Conservation (phyloP, 2,888 invertebrate genomes). For the Gastrophysa polygoni region DNA sequence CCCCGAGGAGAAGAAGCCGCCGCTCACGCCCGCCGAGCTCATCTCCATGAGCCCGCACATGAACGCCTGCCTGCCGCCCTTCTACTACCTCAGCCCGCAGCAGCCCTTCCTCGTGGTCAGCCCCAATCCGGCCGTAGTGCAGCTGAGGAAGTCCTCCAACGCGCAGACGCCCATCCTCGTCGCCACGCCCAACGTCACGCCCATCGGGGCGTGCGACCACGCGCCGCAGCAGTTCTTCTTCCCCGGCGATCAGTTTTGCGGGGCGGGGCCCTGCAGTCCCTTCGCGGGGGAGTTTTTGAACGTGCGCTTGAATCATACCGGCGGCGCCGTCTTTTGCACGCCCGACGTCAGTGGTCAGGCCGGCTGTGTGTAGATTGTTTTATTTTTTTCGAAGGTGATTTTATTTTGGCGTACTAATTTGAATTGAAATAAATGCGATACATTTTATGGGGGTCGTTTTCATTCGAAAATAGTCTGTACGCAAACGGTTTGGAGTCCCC, state of each 20-base stretch:
- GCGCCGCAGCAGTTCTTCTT: constrained; percentile 39
- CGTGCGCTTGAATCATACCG: constrained; percentile 20
- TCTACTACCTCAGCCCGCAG: constrained; percentile 27
- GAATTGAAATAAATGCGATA: neutral
- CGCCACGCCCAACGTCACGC: constrained; percentile 32
- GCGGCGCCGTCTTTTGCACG: neutral
- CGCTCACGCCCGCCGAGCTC: constrained; percentile 22
- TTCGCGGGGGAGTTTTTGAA: constrained; percentile 30
- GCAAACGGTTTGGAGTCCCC: too few relatives aligned
- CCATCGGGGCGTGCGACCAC: constrained; percentile 15
- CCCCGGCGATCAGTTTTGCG: constrained; percentile 27
- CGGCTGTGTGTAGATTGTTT: neutral
- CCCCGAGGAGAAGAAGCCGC: constrained; percentile 6
- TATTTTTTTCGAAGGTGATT: constrained; percentile 3
- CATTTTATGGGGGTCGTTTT: too few relatives aligned
- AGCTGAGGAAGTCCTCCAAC: constrained; percentile 36
- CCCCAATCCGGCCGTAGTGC: constrained; percentile 7
- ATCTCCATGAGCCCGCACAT: constrained; percentile 27
- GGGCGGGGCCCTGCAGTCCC: constrained; percentile 25
- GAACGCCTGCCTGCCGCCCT: constrained; percentile 13
- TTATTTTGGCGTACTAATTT: neutral
- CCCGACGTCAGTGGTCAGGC: too few relatives aligned
- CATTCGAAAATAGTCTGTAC: too few relatives aligned
- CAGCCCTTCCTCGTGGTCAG: constrained; percentile 9
- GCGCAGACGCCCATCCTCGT: constrained; percentile 28